Evolutionary conservation across 2,888 invertebrate species (phyloP).

Genomic region (Digitonthophagus gazella): DNA sequence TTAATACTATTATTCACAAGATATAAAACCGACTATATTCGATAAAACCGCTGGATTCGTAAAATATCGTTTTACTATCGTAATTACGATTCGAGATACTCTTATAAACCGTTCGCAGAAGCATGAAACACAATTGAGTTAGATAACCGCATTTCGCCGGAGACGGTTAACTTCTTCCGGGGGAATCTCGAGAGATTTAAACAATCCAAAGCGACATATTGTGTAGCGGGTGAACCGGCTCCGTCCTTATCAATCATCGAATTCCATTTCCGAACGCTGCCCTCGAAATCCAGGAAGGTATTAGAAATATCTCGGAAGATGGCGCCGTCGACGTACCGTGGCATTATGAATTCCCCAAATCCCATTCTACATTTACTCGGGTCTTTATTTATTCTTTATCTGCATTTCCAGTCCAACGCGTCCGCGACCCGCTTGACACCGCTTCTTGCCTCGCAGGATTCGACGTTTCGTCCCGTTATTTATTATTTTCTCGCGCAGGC

Average conservation of each 20-base stretch:
- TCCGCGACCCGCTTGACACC: constrained; percentile 24
- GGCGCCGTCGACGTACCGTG: constrained; percentile 5
- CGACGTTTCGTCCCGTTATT: constrained; percentile 2
- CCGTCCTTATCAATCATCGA: constrained; percentile 13
- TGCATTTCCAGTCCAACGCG: constrained; percentile 44
- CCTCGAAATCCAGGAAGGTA: constrained; percentile 1
- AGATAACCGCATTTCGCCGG: background rate
- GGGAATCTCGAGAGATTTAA: background rate
- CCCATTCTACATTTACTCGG: constrained; percentile 14
- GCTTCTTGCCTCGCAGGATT: background rate
- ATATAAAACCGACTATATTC: too few relatives aligned
- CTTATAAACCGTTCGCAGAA: too few relatives aligned
- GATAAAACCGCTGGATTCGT: too few relatives aligned
- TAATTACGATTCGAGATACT: too few relatives aligned
- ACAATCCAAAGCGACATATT: constrained; percentile 1
- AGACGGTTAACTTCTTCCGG: background rate
- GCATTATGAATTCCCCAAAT: constrained; percentile 15
- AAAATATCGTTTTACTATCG: too few relatives aligned
- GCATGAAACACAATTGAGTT: too few relatives aligned
- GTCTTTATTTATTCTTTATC: constrained; percentile 50
- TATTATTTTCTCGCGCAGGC: constrained; percentile 31
- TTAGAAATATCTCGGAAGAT: constrained; percentile 2
- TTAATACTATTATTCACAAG: too few relatives aligned
- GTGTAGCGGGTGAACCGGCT: background rate
- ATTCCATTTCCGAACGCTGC: constrained; percentile 10